phyloP scores from a whole-genome alignment of 2,888 invertebrate species.

The Coremacera marginata region DNA sequence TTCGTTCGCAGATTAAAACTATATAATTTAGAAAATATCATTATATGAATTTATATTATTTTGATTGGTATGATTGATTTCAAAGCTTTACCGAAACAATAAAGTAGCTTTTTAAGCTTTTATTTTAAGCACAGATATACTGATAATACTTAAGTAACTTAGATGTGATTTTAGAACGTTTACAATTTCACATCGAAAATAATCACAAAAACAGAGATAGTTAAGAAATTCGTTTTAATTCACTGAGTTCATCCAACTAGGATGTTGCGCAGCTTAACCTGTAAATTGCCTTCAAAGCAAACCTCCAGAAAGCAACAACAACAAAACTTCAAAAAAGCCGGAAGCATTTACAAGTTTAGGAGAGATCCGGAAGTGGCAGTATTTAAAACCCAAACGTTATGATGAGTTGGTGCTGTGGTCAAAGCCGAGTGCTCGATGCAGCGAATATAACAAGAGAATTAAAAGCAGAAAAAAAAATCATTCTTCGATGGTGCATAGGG shows the following conservation, averaged over 20 bases:
- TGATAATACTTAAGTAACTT: too few species aligned
- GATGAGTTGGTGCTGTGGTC: background rate
- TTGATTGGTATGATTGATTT: too few species aligned
- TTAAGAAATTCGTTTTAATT: too few species aligned
- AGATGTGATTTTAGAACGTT: too few species aligned
- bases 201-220: too few species aligned
- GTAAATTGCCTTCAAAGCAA: background rate
- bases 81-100: too few species aligned
- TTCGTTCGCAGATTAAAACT: too few species aligned
- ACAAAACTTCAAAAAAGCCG: background rate
- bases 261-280: background rate
- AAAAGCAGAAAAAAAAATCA: slow-evolving; percentile 38
- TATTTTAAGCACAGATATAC: too few species aligned
- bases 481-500: slow-evolving; percentile 63
- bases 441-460: background rate
- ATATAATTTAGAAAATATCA: too few species aligned
- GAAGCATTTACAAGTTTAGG: background rate
- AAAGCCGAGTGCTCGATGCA: background rate
- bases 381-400: background rate
- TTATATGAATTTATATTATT: too few species aligned
- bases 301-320: background rate
- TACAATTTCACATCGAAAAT: too few species aligned
- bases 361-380: background rate
- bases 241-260: background rate
- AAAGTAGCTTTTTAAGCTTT: too few species aligned